A percentile compares a stretch with the other conserved stretches of the same genome.
Conservation (phyloP, 2,797 vertebrate species). For the Megalops cyprinoides region DNA sequence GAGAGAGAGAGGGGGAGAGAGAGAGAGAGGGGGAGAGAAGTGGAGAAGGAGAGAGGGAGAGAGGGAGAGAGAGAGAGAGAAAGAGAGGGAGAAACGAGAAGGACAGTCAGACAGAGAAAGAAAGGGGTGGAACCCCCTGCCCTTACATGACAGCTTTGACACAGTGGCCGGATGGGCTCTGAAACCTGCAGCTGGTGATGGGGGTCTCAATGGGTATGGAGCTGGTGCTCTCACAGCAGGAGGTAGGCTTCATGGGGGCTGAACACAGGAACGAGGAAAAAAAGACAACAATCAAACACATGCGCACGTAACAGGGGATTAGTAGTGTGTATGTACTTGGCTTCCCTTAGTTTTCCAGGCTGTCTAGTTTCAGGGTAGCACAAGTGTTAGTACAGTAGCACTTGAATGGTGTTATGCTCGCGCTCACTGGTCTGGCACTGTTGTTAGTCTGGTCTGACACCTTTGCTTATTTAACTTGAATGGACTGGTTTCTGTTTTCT, state of each 20-base stretch:
- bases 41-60: not conserved
- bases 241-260: not conserved
- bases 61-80: not conserved
- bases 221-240: not conserved
- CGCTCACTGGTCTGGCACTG: too few species aligned
- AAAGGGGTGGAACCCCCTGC: too few species aligned
- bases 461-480: too few species aligned
- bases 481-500: too few species aligned
- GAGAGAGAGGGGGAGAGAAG: not conserved
- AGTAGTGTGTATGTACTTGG: too few species aligned
- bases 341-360: too few species aligned
- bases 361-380: too few species aligned
- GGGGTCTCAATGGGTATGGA: not conserved
- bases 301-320: not conserved
- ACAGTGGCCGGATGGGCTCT: not conserved
- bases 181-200: not conserved
- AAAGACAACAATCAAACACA: too few species aligned
- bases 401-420: too few species aligned
- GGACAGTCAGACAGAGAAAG: not conserved
- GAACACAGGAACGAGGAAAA: not conserved
- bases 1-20: not conserved
- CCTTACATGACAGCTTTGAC: constrained; percentile 18
- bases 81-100: not conserved
- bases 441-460: too few species aligned
- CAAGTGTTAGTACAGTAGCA: too few species aligned